Evolutionary conservation across 2,797 vertebrate species (phyloP), one percentile per base, ranked within the genome.

Genomic region (Xiphophorus birchmanni): DNA sequence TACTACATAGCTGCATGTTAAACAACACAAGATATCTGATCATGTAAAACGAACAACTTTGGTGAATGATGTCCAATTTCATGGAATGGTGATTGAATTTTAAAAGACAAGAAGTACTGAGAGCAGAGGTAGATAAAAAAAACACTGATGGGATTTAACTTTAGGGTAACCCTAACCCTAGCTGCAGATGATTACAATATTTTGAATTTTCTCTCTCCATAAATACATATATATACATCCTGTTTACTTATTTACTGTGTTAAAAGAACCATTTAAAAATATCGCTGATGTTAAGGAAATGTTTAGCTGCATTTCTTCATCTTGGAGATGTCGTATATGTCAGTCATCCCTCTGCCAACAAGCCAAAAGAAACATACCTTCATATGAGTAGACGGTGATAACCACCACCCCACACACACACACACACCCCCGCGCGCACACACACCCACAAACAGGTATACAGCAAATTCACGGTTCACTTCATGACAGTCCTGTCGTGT

Each of bases 401-500:
- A 23, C 3, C 35, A 0, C 48, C 48, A 4, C 10, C 18, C 0
- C 12, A 4, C 15, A 15, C 47, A 47, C 18, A 50, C 17, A 6
- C 5, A 9, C 18, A 8, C 18, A 7, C 2, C 0, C 47, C 1
- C 1, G 0, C 47, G 5, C 17, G 6, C 17, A 2, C 9, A 15
- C 32, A 1, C 9, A 42, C 0, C 44, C 4, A 45, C 67, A 1
- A 23, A n/a, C 42, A 6, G 23, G 18, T n/a, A 45, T 15, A 44
- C n/a, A 5, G 10, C 0, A 45, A 71, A 23, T 71, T 44, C 6
- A 40, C 2, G 2, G 7, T 72, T 72, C 26, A 29, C 5, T 72
- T 47, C 12, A 29, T 47, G n/a, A 72, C 13, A 15, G 23, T n/a
- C 26, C 12, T 10, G 12, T 47, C 1, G 2, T 47, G 42, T 54